Percentiles rank a stretch among this genome's conserved stretches.
Evolutionary conservation across 2,113 vertebrate genomes (phyloP).

Genomic region (Poecilia latipinna): DNA sequence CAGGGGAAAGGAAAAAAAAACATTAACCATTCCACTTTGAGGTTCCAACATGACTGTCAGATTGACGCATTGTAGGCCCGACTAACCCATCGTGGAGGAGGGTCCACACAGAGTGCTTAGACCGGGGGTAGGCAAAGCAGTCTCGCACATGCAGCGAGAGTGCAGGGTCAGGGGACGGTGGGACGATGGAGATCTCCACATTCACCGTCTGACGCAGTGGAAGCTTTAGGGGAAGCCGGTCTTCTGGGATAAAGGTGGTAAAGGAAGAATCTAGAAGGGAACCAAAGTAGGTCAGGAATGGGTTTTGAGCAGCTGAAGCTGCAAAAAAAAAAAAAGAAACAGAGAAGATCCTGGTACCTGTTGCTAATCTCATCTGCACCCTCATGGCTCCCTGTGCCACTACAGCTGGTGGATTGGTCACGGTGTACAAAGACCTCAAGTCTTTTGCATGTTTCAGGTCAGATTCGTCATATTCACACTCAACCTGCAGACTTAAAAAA

Average conservation of each 20-base stretch:
- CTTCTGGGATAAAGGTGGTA: constrained; percentile 59
- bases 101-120: constrained; percentile 73
- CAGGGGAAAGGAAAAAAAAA: neutral
- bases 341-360: constrained; percentile 47
- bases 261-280: constrained; percentile 66
- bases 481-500: constrained; percentile 61
- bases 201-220: constrained; percentile 55
- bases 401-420: constrained; percentile 64
- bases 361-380: constrained; percentile 76
- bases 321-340: neutral
- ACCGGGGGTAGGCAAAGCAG: constrained; percentile 75
- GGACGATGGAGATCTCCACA: constrained; percentile 69
- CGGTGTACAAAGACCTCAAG: constrained; percentile 21
- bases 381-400: constrained; percentile 57
- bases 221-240: constrained; percentile 66
- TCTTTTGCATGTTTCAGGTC: constrained; percentile 35
- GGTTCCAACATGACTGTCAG: neutral
- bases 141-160: constrained; percentile 70
- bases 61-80: neutral
- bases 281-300: neutral
- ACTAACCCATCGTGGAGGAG: constrained; percentile 75
- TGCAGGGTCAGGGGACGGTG: constrained; percentile 53
- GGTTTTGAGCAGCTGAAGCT: no score
- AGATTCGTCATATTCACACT: constrained; percentile 55
- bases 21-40: neutral